These are phyloP conservation scores for Marmota flaviventris DNA, from an alignment of 2,113 vertebrate species.

Conservation along the genomic window DNA sequence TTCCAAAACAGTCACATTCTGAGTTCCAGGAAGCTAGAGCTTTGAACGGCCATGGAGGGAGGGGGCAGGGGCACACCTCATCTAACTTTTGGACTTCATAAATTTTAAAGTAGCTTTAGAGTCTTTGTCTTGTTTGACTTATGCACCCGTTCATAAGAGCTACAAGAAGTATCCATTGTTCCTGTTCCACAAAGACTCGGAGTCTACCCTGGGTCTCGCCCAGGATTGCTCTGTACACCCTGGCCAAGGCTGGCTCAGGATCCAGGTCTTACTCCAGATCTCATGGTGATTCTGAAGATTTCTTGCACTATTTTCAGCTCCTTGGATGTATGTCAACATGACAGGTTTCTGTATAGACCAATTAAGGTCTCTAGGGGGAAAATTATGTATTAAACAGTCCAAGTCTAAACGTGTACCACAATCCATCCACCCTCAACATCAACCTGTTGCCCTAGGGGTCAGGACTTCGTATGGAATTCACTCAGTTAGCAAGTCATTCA, in stretches of 20 bases:
- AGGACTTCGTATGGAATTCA: fast-evolving
- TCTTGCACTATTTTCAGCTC: not conserved
- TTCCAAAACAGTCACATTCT: not conserved
- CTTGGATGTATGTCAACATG: not conserved
- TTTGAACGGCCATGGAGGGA: not conserved
- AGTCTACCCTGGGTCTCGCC: fast-evolving
- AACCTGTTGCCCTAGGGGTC: fast-evolving
- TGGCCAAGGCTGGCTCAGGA: not conserved
- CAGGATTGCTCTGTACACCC: fast-evolving
- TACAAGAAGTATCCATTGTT: not conserved
- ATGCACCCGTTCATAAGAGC: fast-evolving
- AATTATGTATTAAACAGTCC: not conserved
- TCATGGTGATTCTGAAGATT: fast-evolving
- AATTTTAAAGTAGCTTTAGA: not conserved
- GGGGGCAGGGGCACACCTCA: not conserved
- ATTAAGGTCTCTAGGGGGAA: no score
- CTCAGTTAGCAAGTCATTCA: fast-evolving
- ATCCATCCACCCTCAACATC: not conserved
- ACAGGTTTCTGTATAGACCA: not conserved
- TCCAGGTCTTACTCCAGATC: not conserved
- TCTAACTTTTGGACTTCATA: not conserved
- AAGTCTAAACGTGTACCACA: fast-evolving
- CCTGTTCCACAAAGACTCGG: not conserved
- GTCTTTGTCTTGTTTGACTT: not conserved
- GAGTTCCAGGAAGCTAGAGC: not conserved